Base-by-base conservation (phyloP, 35 echinoderm and acorn worm species). In the Anneissia japonica region DNA sequence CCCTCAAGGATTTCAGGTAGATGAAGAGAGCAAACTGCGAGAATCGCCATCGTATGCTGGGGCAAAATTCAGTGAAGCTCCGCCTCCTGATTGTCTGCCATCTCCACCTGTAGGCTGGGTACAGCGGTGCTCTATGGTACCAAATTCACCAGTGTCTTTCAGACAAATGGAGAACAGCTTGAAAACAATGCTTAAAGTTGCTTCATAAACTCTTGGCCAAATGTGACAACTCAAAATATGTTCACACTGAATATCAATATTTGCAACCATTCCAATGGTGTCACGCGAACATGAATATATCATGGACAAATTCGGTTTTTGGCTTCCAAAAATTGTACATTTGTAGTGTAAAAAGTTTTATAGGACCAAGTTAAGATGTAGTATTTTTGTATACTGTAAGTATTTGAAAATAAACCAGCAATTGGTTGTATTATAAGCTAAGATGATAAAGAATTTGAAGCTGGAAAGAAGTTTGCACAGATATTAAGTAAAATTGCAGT, bases 61-160 rank as follows among this genome's bases (percentile, higher is more conserved):
- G n/a, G 91, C 91, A 32, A 93, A 93, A 85, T 93, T 93, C 76
- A 90, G 91, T 31, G 91, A 93, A 38, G 87, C 91, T 0, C 91
- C 91, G 33, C 81, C 83, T 31, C 91, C 91, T 21, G 73, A 89
- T 36, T 51, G 14, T 36, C 84, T 93, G 46, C 91, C 91, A 76
- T 86, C 81, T 76, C 91, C 91, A 38, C 91, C 91, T 32, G 72
- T 38, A 12, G 46, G 72, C 43, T 93, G 91, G 91, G 37, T 81
- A 38, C n/a, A 35, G 32, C 4, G 51, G 1, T 64, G 1, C 5
- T 16, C 1, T 23, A 26, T 12, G 5, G 10, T 64, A 64, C 51
- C 51, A 64, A 9, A 64, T 64, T 64, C 51, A 26, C 51, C 51
- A 23, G 7, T 26, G 51, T 64, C 51, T 64, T 64, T 64, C 51